These are phyloP conservation scores for Platygyra sinensis DNA, from an alignment of 64 coral and sea anemone species.

Conservation along the genomic window DNA sequence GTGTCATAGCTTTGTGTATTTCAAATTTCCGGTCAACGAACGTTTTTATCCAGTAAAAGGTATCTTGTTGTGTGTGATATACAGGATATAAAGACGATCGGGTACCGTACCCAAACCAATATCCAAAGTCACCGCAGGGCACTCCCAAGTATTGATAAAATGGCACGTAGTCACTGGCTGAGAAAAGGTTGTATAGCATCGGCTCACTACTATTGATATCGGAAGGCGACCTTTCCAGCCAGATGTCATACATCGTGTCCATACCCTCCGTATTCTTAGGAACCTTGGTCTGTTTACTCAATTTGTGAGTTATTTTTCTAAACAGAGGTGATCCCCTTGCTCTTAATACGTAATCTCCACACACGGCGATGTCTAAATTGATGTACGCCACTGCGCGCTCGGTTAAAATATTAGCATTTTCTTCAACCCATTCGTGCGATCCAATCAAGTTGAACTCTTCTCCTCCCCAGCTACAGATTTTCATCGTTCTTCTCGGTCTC, in stretches of 20 bases:
- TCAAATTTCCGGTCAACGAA: constrained; percentile 84
- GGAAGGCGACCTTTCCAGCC: constrained; percentile 45
- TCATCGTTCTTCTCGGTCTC: constrained; percentile 85
- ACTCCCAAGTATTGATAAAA: constrained; percentile 71
- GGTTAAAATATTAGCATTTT: constrained; percentile 68
- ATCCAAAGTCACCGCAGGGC: constrained; percentile 52
- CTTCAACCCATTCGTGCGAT: constrained; percentile 81
- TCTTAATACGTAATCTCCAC: constrained; percentile 74
- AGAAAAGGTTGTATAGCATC: constrained; percentile 59
- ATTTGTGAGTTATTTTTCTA: constrained; percentile 55
- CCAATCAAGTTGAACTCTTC: constrained; percentile 78
- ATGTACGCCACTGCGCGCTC: constrained; percentile 77
- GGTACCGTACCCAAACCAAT: constrained; percentile 54
- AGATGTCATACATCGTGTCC: constrained; percentile 70
- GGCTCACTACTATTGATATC: constrained; percentile 46
- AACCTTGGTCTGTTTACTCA: constrained; percentile 50
- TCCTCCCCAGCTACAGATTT: constrained; percentile 87
- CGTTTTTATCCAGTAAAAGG: constrained; percentile 81
- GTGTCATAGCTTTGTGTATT: constrained; percentile 66
- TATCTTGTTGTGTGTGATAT: constrained; percentile 95
- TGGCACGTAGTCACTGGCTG: constrained; percentile 67
- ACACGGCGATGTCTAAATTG: constrained; percentile 74
- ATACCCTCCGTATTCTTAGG: constrained; percentile 15
- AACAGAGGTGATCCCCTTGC: constrained; percentile 71
- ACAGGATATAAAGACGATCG: constrained; percentile 66